These are phyloP conservation scores for Physocephala rufipes DNA, from an alignment of 2,888 invertebrate species.

Conservation along the genomic window DNA sequence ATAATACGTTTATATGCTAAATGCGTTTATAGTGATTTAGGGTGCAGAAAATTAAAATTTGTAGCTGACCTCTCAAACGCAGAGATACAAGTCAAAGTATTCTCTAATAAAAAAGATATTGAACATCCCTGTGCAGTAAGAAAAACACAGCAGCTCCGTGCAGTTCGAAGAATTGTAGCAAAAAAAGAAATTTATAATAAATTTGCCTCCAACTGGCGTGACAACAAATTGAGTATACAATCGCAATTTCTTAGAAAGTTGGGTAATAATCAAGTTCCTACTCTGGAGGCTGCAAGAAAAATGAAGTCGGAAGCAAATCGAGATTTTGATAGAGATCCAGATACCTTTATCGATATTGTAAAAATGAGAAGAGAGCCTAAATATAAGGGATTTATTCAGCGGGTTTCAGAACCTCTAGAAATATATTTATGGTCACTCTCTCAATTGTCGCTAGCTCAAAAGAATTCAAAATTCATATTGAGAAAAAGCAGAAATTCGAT, in stretches of 20 bases:
- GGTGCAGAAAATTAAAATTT: not conserved
- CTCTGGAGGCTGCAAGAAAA: not conserved
- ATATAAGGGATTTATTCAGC: not conserved
- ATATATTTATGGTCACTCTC: slow-evolving; percentile 9
- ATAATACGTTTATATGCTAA: not conserved
- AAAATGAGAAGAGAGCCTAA: not conserved
- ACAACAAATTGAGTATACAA: not conserved
- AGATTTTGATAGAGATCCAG: not conserved
- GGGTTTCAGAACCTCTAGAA: not conserved
- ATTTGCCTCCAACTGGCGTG: slow-evolving; percentile 7
- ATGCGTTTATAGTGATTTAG: not conserved
- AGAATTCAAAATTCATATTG: not conserved
- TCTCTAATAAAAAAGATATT: not conserved
- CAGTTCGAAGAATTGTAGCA: slow-evolving; percentile 1
- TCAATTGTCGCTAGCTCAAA: not conserved
- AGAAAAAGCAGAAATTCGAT: slow-evolving; percentile 7
- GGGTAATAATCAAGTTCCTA: slow-evolving; percentile 12
- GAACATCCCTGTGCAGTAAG: not conserved
- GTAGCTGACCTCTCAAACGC: not conserved
- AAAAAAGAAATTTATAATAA: slow-evolving; percentile 5
- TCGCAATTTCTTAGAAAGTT: not conserved
- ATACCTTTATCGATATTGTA: not conserved
- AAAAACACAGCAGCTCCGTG: not conserved
- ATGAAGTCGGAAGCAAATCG: slow-evolving; percentile 14
- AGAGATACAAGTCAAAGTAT: not conserved